phyloP scores from a whole-genome alignment of 2,113 vertebrate genomes.

The Gallinago jamesoni region DNA sequence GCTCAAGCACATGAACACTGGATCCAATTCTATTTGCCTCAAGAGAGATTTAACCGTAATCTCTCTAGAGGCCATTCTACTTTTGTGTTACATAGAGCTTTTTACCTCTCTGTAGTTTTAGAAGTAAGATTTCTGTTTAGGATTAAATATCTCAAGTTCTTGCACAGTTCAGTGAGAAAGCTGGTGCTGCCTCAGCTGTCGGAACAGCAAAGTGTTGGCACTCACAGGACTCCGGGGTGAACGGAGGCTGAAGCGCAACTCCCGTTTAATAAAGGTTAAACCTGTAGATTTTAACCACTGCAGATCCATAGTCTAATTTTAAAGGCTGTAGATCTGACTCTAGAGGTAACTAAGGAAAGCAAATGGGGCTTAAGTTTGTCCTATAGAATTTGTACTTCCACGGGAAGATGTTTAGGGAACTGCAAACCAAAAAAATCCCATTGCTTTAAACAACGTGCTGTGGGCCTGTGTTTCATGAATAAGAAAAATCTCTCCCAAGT shows the following conservation, averaged over 20 bases:
- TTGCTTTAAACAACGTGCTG: neutral
- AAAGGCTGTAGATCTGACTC: neutral
- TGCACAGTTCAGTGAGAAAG: neutral
- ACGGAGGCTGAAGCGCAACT: neutral
- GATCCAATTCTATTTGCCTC: neutral
- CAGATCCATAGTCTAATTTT: neutral
- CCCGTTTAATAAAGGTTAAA: rapidly evolving
- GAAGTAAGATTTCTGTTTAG: neutral
- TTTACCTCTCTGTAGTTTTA: neutral
- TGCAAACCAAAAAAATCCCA: neutral
- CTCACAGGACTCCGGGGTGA: neutral
- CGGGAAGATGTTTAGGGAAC: neutral
- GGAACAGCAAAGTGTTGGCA: rapidly evolving
- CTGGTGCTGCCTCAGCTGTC: neutral
- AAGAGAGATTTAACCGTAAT: neutral
- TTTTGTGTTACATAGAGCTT: neutral
- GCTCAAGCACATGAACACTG: neutral
- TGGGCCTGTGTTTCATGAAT: neutral
- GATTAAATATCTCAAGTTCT: neutral
- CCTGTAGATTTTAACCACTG: neutral
- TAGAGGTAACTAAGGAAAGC: neutral
- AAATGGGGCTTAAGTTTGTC: neutral
- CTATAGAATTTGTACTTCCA: neutral
- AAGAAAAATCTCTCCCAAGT: neutral
- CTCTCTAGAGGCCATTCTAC: neutral